A percentile compares a stretch with the other conserved stretches of the same genome.
phyloP scores from a whole-genome alignment of 2,888 invertebrate species.

The Thelaira solivaga region DNA sequence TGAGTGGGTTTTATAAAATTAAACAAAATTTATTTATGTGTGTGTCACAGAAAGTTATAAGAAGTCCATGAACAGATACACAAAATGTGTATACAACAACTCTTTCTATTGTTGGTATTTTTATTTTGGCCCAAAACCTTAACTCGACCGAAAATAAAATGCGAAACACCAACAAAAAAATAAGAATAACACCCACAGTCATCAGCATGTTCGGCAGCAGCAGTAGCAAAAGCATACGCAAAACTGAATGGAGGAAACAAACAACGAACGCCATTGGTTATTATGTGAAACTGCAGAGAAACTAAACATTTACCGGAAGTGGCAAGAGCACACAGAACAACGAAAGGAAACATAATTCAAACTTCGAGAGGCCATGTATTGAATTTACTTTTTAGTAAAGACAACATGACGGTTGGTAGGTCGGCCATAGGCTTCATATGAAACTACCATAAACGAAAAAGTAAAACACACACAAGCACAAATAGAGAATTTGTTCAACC shows the following conservation, averaged over 20 bases:
- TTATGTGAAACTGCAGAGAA: conserved; percentile 20
- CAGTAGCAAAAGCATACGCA: neutral
- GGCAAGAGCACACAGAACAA: conserved; percentile 41
- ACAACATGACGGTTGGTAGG: conserved; percentile 2
- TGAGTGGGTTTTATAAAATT: conserved; percentile 70
- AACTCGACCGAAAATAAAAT: conserved; percentile 35
- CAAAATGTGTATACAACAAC: conserved; percentile 28
- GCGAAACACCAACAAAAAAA: neutral
- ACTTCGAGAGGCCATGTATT: conserved; percentile 59
- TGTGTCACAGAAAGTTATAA: conserved; percentile 56
- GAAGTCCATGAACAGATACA: neutral
- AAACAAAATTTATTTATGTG: conserved; percentile 61
- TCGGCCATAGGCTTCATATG: conserved; percentile 35
- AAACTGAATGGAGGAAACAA: neutral
- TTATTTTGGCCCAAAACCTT: conserved; percentile 45
- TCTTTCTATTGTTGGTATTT: conserved; percentile 28
- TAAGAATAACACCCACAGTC: conserved; percentile 11
- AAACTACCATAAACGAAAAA: neutral
- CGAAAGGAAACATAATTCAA: conserved; percentile 62
- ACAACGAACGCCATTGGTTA: conserved; percentile 21
- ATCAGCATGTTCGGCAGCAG: too few relatives aligned
- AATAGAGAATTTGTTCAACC: conserved; percentile 32
- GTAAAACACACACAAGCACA: neutral
- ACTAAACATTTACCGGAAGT: conserved; percentile 58
- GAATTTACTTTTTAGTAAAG: conserved; percentile 34